Conservation (phyloP, 2,888 invertebrate genomes). For the Hypolimnas misippus region DNA sequence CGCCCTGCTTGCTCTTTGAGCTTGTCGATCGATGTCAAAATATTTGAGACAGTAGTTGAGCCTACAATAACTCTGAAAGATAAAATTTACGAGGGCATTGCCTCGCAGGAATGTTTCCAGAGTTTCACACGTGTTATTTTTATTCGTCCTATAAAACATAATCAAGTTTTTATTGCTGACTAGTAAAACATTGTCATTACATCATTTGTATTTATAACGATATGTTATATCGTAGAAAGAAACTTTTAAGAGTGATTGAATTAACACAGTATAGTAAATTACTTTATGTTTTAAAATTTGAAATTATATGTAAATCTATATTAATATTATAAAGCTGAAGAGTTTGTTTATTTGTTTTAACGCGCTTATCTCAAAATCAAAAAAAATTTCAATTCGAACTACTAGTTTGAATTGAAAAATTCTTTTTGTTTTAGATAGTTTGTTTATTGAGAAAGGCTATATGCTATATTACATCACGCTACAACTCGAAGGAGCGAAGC, state of each 20-base stretch:
- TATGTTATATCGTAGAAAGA: not conserved
- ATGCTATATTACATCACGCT: too few species aligned
- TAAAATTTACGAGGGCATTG: constrained; percentile 39
- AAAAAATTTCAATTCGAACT: too few species aligned
- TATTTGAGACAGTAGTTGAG: constrained; percentile 30
- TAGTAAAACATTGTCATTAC: constrained; percentile 12
- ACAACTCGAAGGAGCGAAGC: too few species aligned
- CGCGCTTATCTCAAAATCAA: too few species aligned
- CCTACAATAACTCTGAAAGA: constrained; percentile 30
- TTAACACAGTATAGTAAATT: too few species aligned
- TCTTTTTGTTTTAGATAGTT: too few species aligned
- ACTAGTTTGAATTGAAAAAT: too few species aligned
- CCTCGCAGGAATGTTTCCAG: constrained; percentile 26
- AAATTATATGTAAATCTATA: too few species aligned
- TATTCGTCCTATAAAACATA: constrained; percentile 42
- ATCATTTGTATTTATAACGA: not conserved
- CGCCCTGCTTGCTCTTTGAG: constrained; percentile 59
- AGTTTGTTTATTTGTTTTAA: too few species aligned
- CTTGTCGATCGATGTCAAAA: constrained; percentile 39
- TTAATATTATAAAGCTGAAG: too few species aligned
- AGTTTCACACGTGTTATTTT: constrained; percentile 40
- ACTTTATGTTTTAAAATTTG: too few species aligned
- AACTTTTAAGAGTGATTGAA: not conserved
- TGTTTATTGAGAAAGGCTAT: too few species aligned
- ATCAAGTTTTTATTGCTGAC: constrained; percentile 35